Base-by-base conservation (phyloP, 2,888 invertebrate genomes). In the Drosophila mettleri region DNA sequence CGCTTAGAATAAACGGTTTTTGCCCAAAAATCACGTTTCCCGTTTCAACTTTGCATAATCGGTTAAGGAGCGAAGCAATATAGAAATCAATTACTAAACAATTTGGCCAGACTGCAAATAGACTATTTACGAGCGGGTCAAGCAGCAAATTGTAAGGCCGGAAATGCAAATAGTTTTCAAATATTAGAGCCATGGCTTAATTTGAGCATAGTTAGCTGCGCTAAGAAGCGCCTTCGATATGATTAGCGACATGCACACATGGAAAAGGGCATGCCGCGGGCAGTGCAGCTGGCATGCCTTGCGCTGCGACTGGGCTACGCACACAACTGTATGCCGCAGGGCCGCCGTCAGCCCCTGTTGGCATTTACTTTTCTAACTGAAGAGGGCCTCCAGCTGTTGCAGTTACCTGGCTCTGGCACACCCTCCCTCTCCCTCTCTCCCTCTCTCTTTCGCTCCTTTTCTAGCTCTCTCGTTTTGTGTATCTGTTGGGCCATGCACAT, bases 351-450 rank as follows among this genome's bases (percentile, higher is more conserved):
- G 39, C 22, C 53, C 33, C 33, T 55, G 55, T 51, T 36, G 45
- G 55, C 69, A 36, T 69, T 69, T 69, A 43, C 69, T 60, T 54
- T 60, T 54, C 46, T 29, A 36, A 31, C 67, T 49, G 64, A 36
- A 36, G 43, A 24, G 20, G 43, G 54, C 39, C 31, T 31, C 14
- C 20, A 14, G 46, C 48, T 51, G 33, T 34, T 12, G 22, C 18
- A 18, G 12, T 33, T 46, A 3, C 39, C 29, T n/a, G n/a, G 0
- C 38, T 22, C 5, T 9, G n/a, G n/a, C n/a, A 4, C 9, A 4
- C 24, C 24, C 43, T 16, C 22, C 1, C 2, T 18, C 27, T 3
- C 34, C 16, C 7, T 14, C 24, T 27, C 33, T 3, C 27, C 10
- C 29, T 10, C 18, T 34, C 2, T 18, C 24, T 22, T 16, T 16